Conservation (phyloP, 2,797 vertebrate species). For the Notolepis coatsorum region DNA sequence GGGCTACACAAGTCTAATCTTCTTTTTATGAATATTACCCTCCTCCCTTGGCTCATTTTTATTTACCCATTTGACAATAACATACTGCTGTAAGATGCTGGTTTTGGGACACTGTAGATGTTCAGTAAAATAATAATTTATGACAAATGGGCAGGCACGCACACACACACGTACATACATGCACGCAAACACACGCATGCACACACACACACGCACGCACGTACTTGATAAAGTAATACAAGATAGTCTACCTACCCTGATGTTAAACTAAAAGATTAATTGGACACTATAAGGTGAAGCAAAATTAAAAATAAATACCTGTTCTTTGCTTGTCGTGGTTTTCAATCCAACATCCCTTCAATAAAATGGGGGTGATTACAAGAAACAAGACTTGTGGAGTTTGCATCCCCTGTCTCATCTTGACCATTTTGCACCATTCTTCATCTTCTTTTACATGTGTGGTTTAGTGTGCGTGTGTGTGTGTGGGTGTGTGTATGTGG, state of each 20-base stretch:
- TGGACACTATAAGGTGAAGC: no score
- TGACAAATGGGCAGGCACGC: not conserved
- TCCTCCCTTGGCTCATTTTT: conserved; percentile 28
- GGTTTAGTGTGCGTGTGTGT: not conserved
- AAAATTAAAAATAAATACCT: conserved; percentile 50
- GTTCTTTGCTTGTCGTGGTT: not conserved
- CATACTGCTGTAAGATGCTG: no score
- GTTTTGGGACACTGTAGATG: no score
- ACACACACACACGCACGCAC: conserved; percentile 30
- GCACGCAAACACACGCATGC: not conserved
- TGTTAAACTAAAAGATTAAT: no score
- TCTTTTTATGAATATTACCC: no score
- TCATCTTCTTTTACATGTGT: not conserved
- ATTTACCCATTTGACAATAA: no score
- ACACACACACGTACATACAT: conserved; percentile 7
- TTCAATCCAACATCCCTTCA: conserved; percentile 39
- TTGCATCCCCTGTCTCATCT: conserved; percentile 26
- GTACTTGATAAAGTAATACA: conserved; percentile 40
- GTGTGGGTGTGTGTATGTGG: conserved; percentile 4
- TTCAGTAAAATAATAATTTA: no score
- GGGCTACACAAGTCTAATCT: no score
- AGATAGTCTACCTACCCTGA: conserved; percentile 26
- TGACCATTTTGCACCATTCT: not conserved
- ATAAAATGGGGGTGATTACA: conserved; percentile 20
- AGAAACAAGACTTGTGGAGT: conserved; percentile 18